Base-by-base conservation (phyloP, 2,113 vertebrate species). In the Anarrhichthys ocellatus region DNA sequence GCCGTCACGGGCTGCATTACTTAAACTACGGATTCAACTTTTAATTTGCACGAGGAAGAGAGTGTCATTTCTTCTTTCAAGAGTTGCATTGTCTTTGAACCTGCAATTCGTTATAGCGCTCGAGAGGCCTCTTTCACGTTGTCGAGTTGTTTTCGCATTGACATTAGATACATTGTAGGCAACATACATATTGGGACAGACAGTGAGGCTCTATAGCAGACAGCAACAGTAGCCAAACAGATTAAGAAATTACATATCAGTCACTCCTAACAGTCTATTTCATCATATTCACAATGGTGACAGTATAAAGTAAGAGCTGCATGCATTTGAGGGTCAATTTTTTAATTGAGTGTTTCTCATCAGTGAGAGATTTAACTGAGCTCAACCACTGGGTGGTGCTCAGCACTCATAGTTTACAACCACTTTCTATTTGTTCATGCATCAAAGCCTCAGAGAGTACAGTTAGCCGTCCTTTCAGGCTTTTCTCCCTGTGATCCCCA, bases 351-450 rank as follows among this genome's bases (percentile, higher is more conserved):
- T 20, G 6, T 46, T 38, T 29, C 2, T 9, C 42, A 32, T 59
- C 22, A 70, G 5, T 59, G 40, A 15, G 17, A 11, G n/a, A n/a
- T 61, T 61, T 50, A 9, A 17, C 13, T 22, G 9, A 59, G 22
- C 13, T 44, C 27, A 32, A 24, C 91, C 92, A 89, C 88, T 83
- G 64, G 89, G 71, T 90, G 89, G 90, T 9, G 87, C 87, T 83
- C 81, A 58, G 2, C 14, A 18, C 73, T 70, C 54, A 86, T 0
- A 61, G 10, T 84, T 88, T 56, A 5, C 24, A 42, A 9, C 4
- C 32, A 4, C 17, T 48, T 63, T 11, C 67, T 29, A 2, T 58
- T 32, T 34, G 8, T 29, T 58, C 34, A 68, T 9, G 38, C 52
- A 22, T 64, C 17, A 73, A 81, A 75, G 78, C 54, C 46, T 64